phyloP scores from a whole-genome alignment of 2,113 vertebrate genomes.

The Grammomys dolichurus region DNA sequence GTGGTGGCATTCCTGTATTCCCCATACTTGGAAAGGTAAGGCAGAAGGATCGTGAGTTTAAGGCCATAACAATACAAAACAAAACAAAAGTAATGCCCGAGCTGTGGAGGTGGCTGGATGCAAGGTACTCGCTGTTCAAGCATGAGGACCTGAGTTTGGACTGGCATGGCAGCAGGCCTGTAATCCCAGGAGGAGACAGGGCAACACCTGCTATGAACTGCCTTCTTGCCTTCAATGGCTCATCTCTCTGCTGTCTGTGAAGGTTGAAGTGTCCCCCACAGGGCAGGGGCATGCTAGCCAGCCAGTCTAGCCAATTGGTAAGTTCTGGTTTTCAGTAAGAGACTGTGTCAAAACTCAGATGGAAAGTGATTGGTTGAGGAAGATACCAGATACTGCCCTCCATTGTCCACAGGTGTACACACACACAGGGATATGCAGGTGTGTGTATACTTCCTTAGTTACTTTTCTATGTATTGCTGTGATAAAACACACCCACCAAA shows the following conservation, averaged over 20 bases:
- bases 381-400: background rate
- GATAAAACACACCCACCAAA: background rate
- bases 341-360: background rate
- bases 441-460: background rate
- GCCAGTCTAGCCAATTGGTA: background rate
- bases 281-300: background rate
- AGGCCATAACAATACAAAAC: background rate
- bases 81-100: background rate
- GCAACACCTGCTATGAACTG: no score
- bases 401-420: background rate
- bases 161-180: background rate
- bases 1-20: no score
- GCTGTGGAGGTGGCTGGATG: background rate
- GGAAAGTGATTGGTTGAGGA: background rate
- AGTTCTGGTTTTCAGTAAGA: background rate
- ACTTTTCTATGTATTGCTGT: background rate
- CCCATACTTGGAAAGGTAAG: background rate
- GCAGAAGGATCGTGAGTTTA: background rate
- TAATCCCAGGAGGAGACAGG: background rate
- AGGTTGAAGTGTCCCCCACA: no score
- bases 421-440: background rate
- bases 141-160: background rate
- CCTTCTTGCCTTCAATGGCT: no score
- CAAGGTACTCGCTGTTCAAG: no score
- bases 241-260: no score